Base-by-base conservation (phyloP, 2,888 invertebrate species). In the Protonemura montana region DNA sequence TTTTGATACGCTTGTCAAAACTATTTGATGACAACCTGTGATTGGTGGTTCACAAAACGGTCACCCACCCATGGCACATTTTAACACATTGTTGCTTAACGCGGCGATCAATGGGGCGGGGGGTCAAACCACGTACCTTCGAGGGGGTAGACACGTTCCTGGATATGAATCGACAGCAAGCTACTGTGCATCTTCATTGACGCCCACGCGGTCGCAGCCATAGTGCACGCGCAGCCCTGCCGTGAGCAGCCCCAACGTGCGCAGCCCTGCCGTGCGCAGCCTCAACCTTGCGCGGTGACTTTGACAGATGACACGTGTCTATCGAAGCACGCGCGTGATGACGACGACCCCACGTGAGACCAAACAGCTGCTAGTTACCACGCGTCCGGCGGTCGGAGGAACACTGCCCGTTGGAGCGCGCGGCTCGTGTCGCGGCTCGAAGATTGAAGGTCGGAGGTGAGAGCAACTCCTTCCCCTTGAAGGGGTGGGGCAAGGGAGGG, bases 121-220 rank as follows among this genome's bases (percentile, higher is more conserved):
- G 59, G 1, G 21, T 21, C 13, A 1, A 59, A 59, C 59, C 59
- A 59, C 59, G 59, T 59, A 59, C 59, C 59, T 59, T 59, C 59
- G 16, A 59, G 13, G 21, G 59, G 59, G 59, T 59, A 59, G 59
- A 59, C 59, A 21, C 59, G 59, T 21, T 59, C 59, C 59, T 59
- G 59, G 59, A 59, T 59, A 21, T 59, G 59, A 2, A 59, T 59
- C 59, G 59, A 59, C 59, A 59, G 59, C 59, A 59, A 59, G 16
- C 59, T 21, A 21, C 59, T 59, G 59, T 59, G 59, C 59, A 59
- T 59, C 59, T 59, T 59, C 59, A 59, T 59, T 21, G 59, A 59
- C 59, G 59, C 89, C 89, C 89, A 88, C 89, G 88, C 88, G 88
- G 86, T 88, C 89, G 89, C 88, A 89, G 89, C 88, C 89, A 88